These are phyloP conservation scores for Mustela nigripes DNA, from an alignment of 2,113 vertebrate species.

Conservation along the genomic window DNA sequence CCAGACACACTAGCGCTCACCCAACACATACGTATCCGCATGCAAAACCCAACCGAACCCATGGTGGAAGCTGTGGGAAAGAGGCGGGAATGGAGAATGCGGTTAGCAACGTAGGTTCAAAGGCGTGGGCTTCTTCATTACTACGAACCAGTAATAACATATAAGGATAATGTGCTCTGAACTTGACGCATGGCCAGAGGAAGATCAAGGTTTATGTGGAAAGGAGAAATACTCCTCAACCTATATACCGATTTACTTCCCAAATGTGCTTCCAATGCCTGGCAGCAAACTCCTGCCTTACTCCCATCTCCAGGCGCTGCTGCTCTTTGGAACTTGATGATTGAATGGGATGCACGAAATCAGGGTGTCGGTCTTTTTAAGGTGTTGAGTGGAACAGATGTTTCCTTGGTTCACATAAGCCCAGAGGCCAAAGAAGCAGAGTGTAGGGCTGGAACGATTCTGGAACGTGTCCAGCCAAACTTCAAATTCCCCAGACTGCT, in stretches of 20 bases:
- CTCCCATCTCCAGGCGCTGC: neutral
- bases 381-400: neutral
- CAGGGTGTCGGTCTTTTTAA: neutral
- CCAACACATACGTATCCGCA: neutral
- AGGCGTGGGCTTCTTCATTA: neutral
- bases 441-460: neutral
- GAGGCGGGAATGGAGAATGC: neutral
- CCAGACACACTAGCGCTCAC: slow-evolving; percentile 19
- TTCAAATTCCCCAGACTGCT: neutral
- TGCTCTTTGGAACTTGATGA: neutral
- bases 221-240: neutral
- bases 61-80: slow-evolving; percentile 61
- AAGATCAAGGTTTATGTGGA: neutral
- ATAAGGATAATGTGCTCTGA: neutral
- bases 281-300: neutral
- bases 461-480: neutral
- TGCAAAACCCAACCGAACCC: neutral
- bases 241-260: neutral
- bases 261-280: neutral
- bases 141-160: neutral
- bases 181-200: neutral
- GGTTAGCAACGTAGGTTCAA: slow-evolving; percentile 43
- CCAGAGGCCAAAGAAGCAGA: neutral
- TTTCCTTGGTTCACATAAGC: neutral
- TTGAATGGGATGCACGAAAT: accelerated